Base-by-base conservation (phyloP, 1,140 invertebrate genomes). In the Periplaneta americana region DNA sequence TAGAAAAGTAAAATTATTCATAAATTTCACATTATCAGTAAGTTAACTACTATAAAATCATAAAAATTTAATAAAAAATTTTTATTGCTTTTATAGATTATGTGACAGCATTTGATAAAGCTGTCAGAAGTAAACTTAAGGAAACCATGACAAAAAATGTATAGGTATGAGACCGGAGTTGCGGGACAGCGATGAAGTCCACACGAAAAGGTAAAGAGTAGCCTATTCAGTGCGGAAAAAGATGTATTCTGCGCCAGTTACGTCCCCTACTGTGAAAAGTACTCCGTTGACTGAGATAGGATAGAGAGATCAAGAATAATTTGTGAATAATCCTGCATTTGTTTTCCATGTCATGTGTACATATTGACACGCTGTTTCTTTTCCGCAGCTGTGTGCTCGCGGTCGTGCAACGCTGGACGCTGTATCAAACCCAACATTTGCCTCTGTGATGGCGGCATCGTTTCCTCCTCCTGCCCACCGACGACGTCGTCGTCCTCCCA, bases 371-470 rank as follows among this genome's bases (percentile, higher is more conserved):
- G 76, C 32, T 8, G 77, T 34, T 15, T 33, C 48, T 18, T 79
- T 11, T 8, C 33, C 90, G 35, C 88, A 96, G 96, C 95, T n/a
- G 89, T 96, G 74, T 97, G 95, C 86, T 88, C 90, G 15, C 90
- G 92, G 84, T 90, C 92, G 75, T 97, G 96, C 88, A 93, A 92
- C 0, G 85, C 90, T 36, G 95, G 95, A 34, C 90, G 92, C 78
- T 97, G 96, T 85, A 91, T 96, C 48, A 93, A 93, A 84, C 96
- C 96, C 2, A 96, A 96, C 87, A 89, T 96, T 81, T 97, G 96
- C 87, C 88, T 94, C 28, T 97, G 96, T 85, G 91, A 93, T 10
- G 92, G 91, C 48, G 93, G 93, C 32, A 86, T 89, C 0, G 89
- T 93, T 57, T 88, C 91, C 48, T 87, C 91, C 8, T 87, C 88